Evolutionary conservation across 2,888 invertebrate species (phyloP), one percentile per base, ranked within the genome.

Genomic region (Scaptomyza polygonia): DNA sequence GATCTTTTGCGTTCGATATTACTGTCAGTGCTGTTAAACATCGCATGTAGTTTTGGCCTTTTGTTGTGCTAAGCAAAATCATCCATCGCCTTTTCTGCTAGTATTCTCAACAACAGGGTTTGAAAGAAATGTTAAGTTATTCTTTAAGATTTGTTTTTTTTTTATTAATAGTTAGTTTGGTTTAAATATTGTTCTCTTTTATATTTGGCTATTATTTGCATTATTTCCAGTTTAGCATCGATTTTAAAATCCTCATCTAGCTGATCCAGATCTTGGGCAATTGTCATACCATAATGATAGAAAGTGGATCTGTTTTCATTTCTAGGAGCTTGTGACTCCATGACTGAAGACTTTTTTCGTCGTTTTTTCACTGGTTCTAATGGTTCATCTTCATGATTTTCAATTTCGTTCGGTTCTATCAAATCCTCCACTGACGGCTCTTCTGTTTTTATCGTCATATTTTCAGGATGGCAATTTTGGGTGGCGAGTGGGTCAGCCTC

Each of bases 201-300:
- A n/a, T 69, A 74, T 44, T 74, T 74, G 32, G 73, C 59, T 30
- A 78, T 74, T 43, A 78, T 65, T 62, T 75, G 65, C 75, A 75
- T 75, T 62, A 75, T 78, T 53, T 75, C 75, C 2, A 75, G 30
- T 12, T 78, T 75, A 16, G 75, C 75, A 8, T 75, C 79, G 8
- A 75, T 75, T 68, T 78, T 75, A 32, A 49, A 75, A 18, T 75
- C 79, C 27, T 78, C 75, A 44, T 75, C 75, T 16, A 75, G 43
- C 30, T 75, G 79, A 69, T 75, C 75, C 14, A 75, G 16, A 14
- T 75, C 75, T 27, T 78, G 75, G 2, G 75, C 79, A 21, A 75
- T 52, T 0, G 79, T 78, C 75, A 75, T 75, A 1, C 76, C 75
- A 56, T 78, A 75, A 57, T 75, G 79, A 58, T 70, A 78, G n/a